phyloP scores from a whole-genome alignment of 1,140 invertebrate genomes.

The Drosophila lini region DNA sequence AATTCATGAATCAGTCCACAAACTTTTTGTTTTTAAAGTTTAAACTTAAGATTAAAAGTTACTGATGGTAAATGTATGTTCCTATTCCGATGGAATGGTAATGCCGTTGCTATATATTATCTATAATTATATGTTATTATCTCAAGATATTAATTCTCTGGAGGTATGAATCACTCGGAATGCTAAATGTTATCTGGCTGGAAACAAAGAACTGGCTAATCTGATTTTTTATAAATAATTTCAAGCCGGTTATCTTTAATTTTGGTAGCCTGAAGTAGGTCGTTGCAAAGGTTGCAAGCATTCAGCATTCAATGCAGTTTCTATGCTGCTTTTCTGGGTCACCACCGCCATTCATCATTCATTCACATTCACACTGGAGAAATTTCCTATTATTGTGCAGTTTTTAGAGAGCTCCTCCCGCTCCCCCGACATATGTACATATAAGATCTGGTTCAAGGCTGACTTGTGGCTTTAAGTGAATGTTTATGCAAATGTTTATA shows the following conservation, averaged over 20 bases:
- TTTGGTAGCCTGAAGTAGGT: conserved; percentile 1
- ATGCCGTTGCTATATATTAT: not conserved
- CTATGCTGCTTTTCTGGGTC: conserved; percentile 37
- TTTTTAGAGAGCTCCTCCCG: not conserved
- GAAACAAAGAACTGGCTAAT: not conserved
- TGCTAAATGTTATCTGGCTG: conserved; percentile 8
- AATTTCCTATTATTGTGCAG: conserved; percentile 17
- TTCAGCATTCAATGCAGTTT: conserved; percentile 21
- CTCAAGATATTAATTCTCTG: conserved; percentile 5
- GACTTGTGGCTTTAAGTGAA: conserved; percentile 4
- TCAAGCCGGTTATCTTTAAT: conserved; percentile 1
- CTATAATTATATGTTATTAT: conserved; percentile 3
- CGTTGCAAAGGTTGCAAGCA: conserved; percentile 11
- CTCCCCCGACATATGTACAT: too few relatives aligned
- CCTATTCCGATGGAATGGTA: not conserved
- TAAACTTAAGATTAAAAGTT: not conserved
- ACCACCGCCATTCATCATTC: conserved; percentile 10
- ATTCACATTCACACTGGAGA: conserved; percentile 21
- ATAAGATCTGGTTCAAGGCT: conserved; percentile 28
- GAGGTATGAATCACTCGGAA: not conserved
- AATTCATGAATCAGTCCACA: conserved; percentile 1
- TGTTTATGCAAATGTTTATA: conserved; percentile 29
- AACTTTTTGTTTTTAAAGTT: not conserved
- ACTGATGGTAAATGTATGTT: not conserved
- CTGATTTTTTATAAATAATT: not conserved